phyloP scores from a whole-genome alignment of 2,113 vertebrate genomes.

The Drymodes brunneopygia region DNA sequence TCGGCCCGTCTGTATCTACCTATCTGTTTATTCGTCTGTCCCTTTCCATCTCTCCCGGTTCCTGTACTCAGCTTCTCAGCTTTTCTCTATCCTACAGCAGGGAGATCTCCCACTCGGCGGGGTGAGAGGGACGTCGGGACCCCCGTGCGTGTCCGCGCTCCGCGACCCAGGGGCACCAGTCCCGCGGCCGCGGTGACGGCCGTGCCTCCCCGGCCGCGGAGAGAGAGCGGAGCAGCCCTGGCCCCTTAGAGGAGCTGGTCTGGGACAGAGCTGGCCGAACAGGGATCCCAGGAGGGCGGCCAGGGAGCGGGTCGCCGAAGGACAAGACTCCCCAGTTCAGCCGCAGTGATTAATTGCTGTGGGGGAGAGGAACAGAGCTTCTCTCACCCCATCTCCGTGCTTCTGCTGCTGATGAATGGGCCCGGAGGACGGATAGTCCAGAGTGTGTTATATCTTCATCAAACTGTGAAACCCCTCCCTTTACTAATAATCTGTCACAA shows the following conservation, averaged over 20 bases:
- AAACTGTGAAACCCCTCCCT: constrained; percentile 54
- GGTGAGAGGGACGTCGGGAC: background rate
- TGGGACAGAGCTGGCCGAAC: background rate
- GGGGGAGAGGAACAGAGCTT: background rate
- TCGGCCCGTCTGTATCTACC: background rate
- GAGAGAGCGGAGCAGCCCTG: background rate
- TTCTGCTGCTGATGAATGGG: background rate
- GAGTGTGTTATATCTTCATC: constrained; percentile 52
- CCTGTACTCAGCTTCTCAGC: background rate
- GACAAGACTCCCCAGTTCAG: background rate
- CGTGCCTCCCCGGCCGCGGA: no score
- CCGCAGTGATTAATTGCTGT: constrained; percentile 1
- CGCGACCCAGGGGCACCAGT: background rate
- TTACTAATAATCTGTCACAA: constrained; percentile 68
- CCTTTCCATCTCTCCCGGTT: background rate
- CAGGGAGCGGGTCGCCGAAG: background rate
- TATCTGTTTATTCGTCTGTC: background rate
- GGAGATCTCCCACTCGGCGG: background rate
- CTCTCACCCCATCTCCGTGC: background rate
- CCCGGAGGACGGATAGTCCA: background rate
- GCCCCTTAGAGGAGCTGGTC: background rate
- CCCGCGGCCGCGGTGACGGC: background rate
- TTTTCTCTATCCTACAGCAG: background rate
- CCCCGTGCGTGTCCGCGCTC: rapidly evolving
- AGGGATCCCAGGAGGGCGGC: background rate